Conservation (phyloP, 2,797 vertebrate species). For the Kryptopterus vitreolus region DNA sequence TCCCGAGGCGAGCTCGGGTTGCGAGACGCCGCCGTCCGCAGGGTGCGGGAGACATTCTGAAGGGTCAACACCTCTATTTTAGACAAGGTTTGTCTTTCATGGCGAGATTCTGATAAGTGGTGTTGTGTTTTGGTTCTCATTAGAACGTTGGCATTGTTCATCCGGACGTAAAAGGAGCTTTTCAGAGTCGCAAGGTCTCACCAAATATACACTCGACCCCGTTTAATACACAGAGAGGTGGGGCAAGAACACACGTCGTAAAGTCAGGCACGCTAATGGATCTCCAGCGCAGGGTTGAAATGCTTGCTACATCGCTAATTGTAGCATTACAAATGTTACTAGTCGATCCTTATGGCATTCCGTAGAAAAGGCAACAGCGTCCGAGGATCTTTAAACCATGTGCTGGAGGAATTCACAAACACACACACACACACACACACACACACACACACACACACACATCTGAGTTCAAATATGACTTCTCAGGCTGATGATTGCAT, state of each 20-base stretch:
- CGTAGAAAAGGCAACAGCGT: too few species aligned
- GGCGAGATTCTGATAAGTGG: constrained; percentile 63
- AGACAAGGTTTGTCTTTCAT: constrained; percentile 72
- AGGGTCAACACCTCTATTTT: constrained; percentile 71
- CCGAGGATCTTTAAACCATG: too few species aligned
- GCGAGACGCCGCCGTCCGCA: constrained; percentile 35
- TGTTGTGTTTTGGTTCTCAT: constrained; percentile 30
- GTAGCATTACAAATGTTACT: neutral
- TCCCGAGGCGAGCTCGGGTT: constrained; percentile 21
- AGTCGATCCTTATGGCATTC: too few species aligned
- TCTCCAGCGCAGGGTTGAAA: neutral
- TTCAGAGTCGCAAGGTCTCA: neutral
- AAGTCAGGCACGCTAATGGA: neutral
- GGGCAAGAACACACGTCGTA: neutral
- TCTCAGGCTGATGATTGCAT: too few species aligned
- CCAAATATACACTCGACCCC: neutral
- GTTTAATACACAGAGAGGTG: neutral
- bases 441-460: constrained; percentile 24
- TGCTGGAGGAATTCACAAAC: neutral
- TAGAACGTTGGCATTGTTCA: constrained; percentile 45
- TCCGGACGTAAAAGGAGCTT: constrained; percentile 42
- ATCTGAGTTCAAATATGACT: too few species aligned
- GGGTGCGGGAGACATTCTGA: constrained; percentile 52
- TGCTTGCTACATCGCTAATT: neutral
- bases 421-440: constrained; percentile 29